Evolutionary conservation across 2,113 vertebrate species (phyloP), one percentile per base, ranked within the genome.

Genomic region (Scopus umbretta): DNA sequence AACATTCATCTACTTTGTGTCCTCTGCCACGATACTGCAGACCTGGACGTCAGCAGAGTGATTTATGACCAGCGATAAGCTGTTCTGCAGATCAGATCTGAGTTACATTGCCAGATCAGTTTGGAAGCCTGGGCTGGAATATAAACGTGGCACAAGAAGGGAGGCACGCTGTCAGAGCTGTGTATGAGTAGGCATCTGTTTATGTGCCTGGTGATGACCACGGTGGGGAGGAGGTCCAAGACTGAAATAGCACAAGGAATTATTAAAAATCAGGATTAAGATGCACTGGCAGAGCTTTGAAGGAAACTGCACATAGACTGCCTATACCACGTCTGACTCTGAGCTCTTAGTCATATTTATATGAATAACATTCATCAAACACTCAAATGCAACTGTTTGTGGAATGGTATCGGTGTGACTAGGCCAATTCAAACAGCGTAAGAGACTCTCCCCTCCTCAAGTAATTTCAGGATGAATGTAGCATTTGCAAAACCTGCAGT

Each of bases 1-100:
- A 38, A 34, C 0, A 0, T 72, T 73, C 53, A 88, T 50, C 42
- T 59, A 19, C 0, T 0, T 25, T 63, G 65, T 55, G n/a, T 59
- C 23, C n/a, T 56, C 36, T 92, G 63, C 63, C 59, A 86, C 13
- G n/a, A 29, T 21, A 42, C 29, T 55, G 52, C 38, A 63, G 50
- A 71, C 9, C 12, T 38, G 42, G 42, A 73, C 1, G 4, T 21
- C 59, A 80, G 29, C 50, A 55, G 38, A 70, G n/a, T 50, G 72
- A 86, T 88, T 84, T 86, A 84, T n/a, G 43, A 70, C 11, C 61
- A 88, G 73, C 1, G 4, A 74, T 61, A 82, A 88, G 23, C 45
- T 58, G 36, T 50, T 65, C 65, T 65, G 49, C 71, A 74, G 34
- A 73, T 53, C 47, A 81, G 53, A 58, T 58, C 43, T 2, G 14